Percentiles rank a stretch among this genome's conserved stretches.
These are phyloP conservation scores for Exaiptasia diaphana DNA, from an alignment of 64 coral and sea anemone species.

Conservation along the genomic window DNA sequence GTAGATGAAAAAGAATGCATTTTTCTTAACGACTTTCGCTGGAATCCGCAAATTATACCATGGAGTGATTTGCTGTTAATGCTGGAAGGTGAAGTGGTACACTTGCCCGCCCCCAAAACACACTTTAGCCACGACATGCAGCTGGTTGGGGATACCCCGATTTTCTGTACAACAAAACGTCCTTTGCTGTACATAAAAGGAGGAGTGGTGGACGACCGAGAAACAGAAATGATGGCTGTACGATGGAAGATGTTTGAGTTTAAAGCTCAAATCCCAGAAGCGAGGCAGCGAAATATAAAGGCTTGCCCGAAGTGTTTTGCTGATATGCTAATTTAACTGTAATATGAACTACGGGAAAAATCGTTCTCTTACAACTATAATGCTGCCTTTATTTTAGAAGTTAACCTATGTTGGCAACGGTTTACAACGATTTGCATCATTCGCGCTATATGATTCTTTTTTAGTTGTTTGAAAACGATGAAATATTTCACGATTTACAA, in stretches of 20 bases:
- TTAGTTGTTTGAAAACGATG: too few relatives aligned
- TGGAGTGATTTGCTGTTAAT: constrained; percentile 3
- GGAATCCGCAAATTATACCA: neutral
- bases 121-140: constrained; percentile 16
- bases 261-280: too few relatives aligned
- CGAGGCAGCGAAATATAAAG: too few relatives aligned
- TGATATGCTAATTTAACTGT: too few relatives aligned
- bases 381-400: too few relatives aligned
- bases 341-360: too few relatives aligned
- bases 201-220: constrained; percentile 18
- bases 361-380: too few relatives aligned
- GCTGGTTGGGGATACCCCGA: neutral
- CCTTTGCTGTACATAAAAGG: constrained; percentile 22
- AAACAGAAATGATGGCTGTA: constrained; percentile 31
- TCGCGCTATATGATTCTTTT: too few relatives aligned
- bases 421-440: too few relatives aligned
- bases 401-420: too few relatives aligned
- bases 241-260: constrained; percentile 36
- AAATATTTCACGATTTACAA: too few relatives aligned
- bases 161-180: constrained; percentile 38
- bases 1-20: constrained; percentile 10
- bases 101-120: constrained; percentile 26
- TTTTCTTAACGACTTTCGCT: constrained; percentile 22
- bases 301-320: too few relatives aligned
- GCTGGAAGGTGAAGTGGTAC: constrained; percentile 27